phyloP scores from a whole-genome alignment of 2,113 vertebrate genomes.

The Sturnus vulgaris region DNA sequence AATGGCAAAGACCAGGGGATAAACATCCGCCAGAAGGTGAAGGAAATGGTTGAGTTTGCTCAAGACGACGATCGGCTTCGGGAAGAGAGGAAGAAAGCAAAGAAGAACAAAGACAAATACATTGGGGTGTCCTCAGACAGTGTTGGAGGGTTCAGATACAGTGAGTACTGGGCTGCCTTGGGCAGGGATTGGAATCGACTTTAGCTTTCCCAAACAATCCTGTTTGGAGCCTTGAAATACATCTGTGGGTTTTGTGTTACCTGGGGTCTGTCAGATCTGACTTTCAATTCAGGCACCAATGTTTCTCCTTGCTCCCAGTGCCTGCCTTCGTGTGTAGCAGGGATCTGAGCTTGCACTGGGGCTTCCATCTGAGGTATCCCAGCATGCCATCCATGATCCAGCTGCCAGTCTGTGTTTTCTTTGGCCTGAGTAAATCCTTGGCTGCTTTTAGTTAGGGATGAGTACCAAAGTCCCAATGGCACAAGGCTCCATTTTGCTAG shows the following conservation, averaged over 20 bases:
- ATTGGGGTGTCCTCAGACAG: conserved; percentile 93
- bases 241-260: not conserved
- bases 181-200: not conserved
- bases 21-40: conserved; percentile 98
- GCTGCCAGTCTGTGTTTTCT: not conserved
- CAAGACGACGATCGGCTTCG: conserved; percentile 96
- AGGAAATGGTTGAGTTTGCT: conserved; percentile 93
- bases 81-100: conserved; percentile 97
- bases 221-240: not conserved
- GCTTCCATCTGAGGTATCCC: not conserved
- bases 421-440: not conserved
- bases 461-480: not conserved
- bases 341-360: not conserved
- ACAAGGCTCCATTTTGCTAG: not conserved
- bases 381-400: not conserved
- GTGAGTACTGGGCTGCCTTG: conserved; percentile 75
- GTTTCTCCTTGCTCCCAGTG: not conserved
- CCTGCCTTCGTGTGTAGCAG: not conserved
- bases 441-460: not conserved
- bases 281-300: not conserved
- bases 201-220: not conserved
- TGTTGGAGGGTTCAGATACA: conserved; percentile 85
- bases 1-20: conserved; percentile 97
- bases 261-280: not conserved
- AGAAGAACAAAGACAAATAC: conserved; percentile 98